A percentile compares a stretch with the other conserved stretches of the same genome.
phyloP scores from a whole-genome alignment of 2,797 vertebrate species.

The Masticophis lateralis region DNA sequence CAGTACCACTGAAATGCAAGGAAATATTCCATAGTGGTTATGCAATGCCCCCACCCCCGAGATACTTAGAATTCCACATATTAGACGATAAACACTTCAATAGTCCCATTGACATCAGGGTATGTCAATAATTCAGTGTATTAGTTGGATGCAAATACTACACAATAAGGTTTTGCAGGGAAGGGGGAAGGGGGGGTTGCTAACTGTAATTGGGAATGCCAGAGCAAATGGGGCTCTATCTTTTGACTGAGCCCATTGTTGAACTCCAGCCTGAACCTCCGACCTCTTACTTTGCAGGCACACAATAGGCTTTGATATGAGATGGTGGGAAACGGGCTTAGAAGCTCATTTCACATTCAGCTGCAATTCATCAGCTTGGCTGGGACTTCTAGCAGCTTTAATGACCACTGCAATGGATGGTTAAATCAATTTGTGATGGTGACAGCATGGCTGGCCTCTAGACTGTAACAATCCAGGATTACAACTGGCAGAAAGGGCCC shows the following conservation, averaged over 20 bases:
- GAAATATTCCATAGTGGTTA: constrained; percentile 61
- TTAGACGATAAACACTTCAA: constrained; percentile 70
- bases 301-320: constrained; percentile 94
- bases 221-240: constrained; percentile 74
- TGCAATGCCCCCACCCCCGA: constrained; percentile 42
- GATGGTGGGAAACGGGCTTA: constrained; percentile 86
- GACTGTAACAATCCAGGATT: constrained; percentile 87
- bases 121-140: constrained; percentile 75
- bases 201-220: constrained; percentile 78
- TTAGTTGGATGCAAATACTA: constrained; percentile 76
- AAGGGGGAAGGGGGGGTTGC: constrained; percentile 52
- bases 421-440: constrained; percentile 94
- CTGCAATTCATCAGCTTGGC: constrained; percentile 81
- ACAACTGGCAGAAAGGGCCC: constrained; percentile 78
- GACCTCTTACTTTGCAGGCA: constrained; percentile 85
- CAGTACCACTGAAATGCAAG: constrained; percentile 48
- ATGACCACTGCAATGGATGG: constrained; percentile 87
- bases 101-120: constrained; percentile 73
- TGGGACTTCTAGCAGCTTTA: constrained; percentile 79
- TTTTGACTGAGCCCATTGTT: constrained; percentile 80
- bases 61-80: constrained; percentile 77
- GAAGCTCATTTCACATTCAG: constrained; percentile 84
- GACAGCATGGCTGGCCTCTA: constrained; percentile 85
- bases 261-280: constrained; percentile 83
- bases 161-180: constrained; percentile 76